Evolutionary conservation across 1,140 invertebrate genomes (phyloP), one percentile per base, ranked within the genome.

Genomic region (Teleopsis dalmanni): DNA sequence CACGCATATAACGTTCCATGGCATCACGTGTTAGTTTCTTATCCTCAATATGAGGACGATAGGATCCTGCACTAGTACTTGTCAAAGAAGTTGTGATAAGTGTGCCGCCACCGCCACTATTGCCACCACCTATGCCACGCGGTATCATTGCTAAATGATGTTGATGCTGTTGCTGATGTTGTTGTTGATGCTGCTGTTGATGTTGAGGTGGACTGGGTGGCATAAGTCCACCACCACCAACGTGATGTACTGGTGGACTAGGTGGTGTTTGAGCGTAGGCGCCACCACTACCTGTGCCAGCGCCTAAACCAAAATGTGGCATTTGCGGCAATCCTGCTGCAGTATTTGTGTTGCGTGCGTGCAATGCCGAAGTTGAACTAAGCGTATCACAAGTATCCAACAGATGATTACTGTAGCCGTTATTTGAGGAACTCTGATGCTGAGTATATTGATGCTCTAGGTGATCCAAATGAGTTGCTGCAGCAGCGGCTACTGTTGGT

Each of bases 1-100:
- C 92, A 23, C 90, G 80, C 44, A 98, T 78, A 71, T 98, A 98
- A 34, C 89, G 83, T 67, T 94, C 88, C 95, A 98, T 98, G 11
- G 92, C 91, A 58, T 97, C 94, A 35, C 92, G 80, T 10, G 88
- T 93, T 26, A 95, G 76, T 48, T 88, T 78, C 56, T 89, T 87
- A 55, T 91, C 89, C 62, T 91, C 89, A 43, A 68, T 71, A 45
- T 63, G 63, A 23, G 62, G 50, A 19, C 54, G 41, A 40, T 46
- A 56, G 14, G 50, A 27, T 11, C 41, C 37, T 14, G 47, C 40
- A 14, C 33, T 40, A 25, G 43, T 29, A 14, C 35, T 40, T 42
- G 35, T 48, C 14, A 51, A 16, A 13, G 47, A 37, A 9, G 43
- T 51, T 8, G 54, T 47, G 36, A 56, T 46, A 10, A 56, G 42